Conservation (phyloP, 2,888 invertebrate species). For the Leucophora obtusa region DNA sequence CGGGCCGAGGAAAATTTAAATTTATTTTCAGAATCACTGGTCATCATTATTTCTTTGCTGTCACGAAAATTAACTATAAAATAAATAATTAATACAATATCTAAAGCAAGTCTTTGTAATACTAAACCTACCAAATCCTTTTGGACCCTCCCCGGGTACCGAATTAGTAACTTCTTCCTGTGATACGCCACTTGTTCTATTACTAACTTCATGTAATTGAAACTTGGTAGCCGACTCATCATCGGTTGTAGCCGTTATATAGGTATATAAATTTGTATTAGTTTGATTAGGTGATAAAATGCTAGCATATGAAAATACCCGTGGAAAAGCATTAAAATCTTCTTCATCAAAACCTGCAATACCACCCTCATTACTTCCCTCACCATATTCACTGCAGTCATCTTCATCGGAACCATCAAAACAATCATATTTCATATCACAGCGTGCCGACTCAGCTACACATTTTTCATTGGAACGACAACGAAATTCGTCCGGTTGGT, state of each 20-base stretch:
- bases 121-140: slow-evolving; percentile 70
- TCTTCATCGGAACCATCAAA: slow-evolving; percentile 82
- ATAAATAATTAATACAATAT: background rate
- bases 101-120: background rate
- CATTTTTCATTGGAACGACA: slow-evolving; percentile 80
- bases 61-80: slow-evolving; percentile 80
- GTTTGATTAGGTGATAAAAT: slow-evolving; percentile 75
- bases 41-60: slow-evolving; percentile 82
- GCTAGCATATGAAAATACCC: slow-evolving; percentile 75
- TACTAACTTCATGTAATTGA: slow-evolving; percentile 69
- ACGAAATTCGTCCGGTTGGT: slow-evolving; percentile 78
- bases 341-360: slow-evolving; percentile 76
- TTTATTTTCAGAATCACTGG: slow-evolving; percentile 80
- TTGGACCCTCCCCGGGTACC: slow-evolving; percentile 67
- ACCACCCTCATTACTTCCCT: slow-evolving; percentile 80
- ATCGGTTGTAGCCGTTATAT: slow-evolving; percentile 72
- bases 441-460: slow-evolving; percentile 81
- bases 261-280: slow-evolving; percentile 71
- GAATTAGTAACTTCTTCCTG: slow-evolving; percentile 69
- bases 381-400: slow-evolving; percentile 79
- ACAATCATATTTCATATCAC: slow-evolving; percentile 83
- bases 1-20: slow-evolving; percentile 75
- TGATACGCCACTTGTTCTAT: slow-evolving; percentile 67
- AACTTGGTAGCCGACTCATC: slow-evolving; percentile 71
- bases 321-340: slow-evolving; percentile 72